Evolutionary conservation across 2,797 vertebrate species (phyloP).

Genomic region (Hypotaenidia philippensis): DNA sequence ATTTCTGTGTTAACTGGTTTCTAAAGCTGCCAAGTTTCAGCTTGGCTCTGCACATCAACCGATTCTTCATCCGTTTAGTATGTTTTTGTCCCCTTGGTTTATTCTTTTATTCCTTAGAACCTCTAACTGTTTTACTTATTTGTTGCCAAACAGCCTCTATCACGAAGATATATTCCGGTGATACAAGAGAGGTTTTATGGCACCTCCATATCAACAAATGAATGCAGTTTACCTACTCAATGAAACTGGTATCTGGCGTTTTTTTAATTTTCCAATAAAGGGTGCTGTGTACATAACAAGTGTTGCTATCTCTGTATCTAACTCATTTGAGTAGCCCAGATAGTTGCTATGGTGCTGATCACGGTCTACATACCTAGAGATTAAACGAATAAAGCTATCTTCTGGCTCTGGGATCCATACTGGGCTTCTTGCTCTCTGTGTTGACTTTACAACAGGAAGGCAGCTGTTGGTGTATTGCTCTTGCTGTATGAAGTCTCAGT

Average conservation of each 20-base stretch:
- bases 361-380: slow-evolving; percentile 8
- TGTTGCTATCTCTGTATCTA: slow-evolving; percentile 23
- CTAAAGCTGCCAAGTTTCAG: slow-evolving; percentile 44
- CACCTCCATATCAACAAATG: not conserved
- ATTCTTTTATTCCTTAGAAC: slow-evolving; percentile 26
- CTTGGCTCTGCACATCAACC: not conserved
- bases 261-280: slow-evolving; percentile 55
- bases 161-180: not conserved
- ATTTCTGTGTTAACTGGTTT: slow-evolving; percentile 51
- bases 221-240: slow-evolving; percentile 39
- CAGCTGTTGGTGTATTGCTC: not conserved
- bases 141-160: slow-evolving; percentile 21
- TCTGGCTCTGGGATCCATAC: not conserved
- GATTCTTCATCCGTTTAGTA: not conserved
- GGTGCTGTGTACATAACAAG: slow-evolving; percentile 46
- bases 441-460: slow-evolving; percentile 3
- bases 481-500: not conserved
- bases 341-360: slow-evolving; percentile 30
- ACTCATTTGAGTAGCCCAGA: slow-evolving; percentile 9
- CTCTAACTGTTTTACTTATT: not conserved
- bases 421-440: not conserved
- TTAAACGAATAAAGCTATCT: not conserved
- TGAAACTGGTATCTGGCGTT: slow-evolving; percentile 39
- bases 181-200: slow-evolving; percentile 2
- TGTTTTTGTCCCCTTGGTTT: slow-evolving; percentile 44